phyloP scores from a whole-genome alignment of 1,140 invertebrate genomes.

The Bombus waltoni region DNA sequence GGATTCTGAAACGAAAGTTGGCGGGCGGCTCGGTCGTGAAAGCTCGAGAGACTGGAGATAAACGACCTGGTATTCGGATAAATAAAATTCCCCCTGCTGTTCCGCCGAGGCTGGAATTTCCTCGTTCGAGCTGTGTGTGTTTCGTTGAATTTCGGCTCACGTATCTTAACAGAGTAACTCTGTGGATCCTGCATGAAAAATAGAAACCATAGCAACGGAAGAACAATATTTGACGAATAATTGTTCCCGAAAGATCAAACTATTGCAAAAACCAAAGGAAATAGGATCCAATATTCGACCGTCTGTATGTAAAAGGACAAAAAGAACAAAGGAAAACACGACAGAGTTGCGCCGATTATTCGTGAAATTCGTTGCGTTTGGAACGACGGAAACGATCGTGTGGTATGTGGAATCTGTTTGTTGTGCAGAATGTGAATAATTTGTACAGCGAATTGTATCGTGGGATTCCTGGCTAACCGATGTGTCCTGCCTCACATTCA shows the following conservation, averaged over 20 bases:
- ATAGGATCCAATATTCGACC: not conserved
- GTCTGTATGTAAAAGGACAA: no score
- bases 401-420: slow-evolving; percentile 13
- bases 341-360: not conserved
- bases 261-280: no score
- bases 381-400: slow-evolving; percentile 9
- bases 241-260: not conserved
- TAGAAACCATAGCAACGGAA: slow-evolving; percentile 2
- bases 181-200: slow-evolving; percentile 33
- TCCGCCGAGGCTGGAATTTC: slow-evolving; percentile 27
- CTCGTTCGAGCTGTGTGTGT: not conserved
- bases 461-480: slow-evolving; percentile 16
- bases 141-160: slow-evolving; percentile 43
- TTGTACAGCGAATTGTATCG: slow-evolving; percentile 13
- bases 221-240: slow-evolving; percentile 1
- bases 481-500: not conserved
- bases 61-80: slow-evolving; percentile 59
- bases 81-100: slow-evolving; percentile 60
- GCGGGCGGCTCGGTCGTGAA: not conserved
- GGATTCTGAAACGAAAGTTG: slow-evolving; percentile 15
- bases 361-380: not conserved
- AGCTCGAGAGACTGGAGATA: slow-evolving; percentile 41
- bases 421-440: slow-evolving; percentile 32
- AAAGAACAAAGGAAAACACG: not conserved
- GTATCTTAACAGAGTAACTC: slow-evolving; percentile 29